These are phyloP conservation scores for Peromyscus polionotus DNA, from an alignment of 2,113 vertebrate species.

Conservation along the genomic window DNA sequence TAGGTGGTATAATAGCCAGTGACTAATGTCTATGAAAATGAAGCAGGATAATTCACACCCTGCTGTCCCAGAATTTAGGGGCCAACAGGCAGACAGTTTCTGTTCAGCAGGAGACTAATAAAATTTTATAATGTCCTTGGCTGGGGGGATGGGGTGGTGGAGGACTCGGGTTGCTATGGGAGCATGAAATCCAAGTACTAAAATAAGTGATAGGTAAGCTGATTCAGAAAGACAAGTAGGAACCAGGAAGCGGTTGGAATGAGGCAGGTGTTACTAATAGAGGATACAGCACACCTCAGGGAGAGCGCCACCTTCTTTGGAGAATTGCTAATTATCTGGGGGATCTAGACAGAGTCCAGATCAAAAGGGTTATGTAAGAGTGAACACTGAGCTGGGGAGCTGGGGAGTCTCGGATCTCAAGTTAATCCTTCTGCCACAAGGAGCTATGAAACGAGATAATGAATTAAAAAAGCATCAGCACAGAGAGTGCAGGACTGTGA, in stretches of 20 bases:
- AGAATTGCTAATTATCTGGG: background rate
- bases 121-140: background rate
- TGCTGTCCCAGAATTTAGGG: background rate
- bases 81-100: conserved; percentile 12
- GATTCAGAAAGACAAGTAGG: background rate
- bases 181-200: background rate
- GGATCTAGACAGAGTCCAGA: background rate
- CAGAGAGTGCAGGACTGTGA: background rate
- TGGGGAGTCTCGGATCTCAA: background rate
- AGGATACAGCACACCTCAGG: fast-evolving
- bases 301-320: background rate
- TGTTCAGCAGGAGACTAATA: background rate
- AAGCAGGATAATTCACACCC: background rate
- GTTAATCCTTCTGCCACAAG: too few species aligned
- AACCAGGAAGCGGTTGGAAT: background rate
- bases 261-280: too few species aligned
- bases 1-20: conserved; percentile 11
- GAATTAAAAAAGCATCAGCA: background rate
- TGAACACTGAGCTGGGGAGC: background rate
- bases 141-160: background rate
- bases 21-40: conserved; percentile 44
- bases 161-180: background rate
- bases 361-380: background rate
- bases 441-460: background rate
- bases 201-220: background rate